phyloP scores from a whole-genome alignment of 35 echinoderm and acorn worm species.

The Ptychodera flava region DNA sequence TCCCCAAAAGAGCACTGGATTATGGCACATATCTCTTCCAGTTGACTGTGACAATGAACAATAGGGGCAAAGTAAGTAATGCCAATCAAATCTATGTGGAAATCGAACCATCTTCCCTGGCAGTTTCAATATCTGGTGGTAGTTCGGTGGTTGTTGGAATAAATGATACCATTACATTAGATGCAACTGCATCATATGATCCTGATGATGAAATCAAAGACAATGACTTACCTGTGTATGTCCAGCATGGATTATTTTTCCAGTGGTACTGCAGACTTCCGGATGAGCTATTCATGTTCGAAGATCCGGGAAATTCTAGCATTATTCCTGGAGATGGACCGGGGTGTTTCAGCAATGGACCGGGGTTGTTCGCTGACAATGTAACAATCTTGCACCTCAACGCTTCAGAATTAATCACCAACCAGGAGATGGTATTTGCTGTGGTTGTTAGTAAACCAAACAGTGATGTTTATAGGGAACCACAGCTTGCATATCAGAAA shows the following conservation, averaged over 20 bases:
- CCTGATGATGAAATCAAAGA: conserved; percentile 28
- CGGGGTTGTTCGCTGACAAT: conserved; percentile 12
- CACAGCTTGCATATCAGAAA: background rate
- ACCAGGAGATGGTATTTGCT: background rate
- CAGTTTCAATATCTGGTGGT: conserved; percentile 37
- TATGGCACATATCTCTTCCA: conserved; percentile 47
- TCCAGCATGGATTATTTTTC: conserved; percentile 9
- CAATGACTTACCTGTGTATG: background rate
- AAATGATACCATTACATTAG: conserved; percentile 32
- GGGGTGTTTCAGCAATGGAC: conserved; percentile 38
- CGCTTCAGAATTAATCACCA: background rate
- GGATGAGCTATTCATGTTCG: conserved; percentile 17
- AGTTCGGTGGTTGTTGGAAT: conserved; percentile 27
- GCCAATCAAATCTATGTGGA: conserved; percentile 52
- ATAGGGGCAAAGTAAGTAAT: conserved; percentile 42
- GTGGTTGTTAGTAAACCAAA: background rate
- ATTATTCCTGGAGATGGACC: conserved; percentile 5
- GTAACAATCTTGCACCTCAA: background rate
- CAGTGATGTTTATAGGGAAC: background rate
- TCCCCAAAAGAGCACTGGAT: conserved; percentile 23
- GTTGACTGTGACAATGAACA: conserved; percentile 48
- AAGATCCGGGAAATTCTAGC: background rate
- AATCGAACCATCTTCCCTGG: conserved; percentile 49
- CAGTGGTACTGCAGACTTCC: conserved; percentile 53
- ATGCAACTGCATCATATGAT: conserved; percentile 63